Evolutionary conservation across 2,888 invertebrate species (phyloP), one percentile per base, ranked within the genome.

Genomic region (Dione juno): DNA sequence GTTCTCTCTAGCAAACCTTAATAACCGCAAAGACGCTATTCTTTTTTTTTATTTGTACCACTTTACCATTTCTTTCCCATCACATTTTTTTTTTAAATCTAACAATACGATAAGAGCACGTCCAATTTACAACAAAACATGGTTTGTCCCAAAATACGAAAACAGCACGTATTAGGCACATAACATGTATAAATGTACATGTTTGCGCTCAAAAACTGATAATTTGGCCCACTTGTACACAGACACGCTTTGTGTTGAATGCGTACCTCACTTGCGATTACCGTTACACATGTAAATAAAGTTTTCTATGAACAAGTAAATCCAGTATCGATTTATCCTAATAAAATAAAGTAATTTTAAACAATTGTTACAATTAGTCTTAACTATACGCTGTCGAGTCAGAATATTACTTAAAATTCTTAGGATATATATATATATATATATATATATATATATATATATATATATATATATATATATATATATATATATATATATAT

Each of bases 221-320:
- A 72, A 71, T 69, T 57, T 65, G 66, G n/a, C 71, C 71, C 67
- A 67, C 69, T 74, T 71, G 48, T 28, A 58, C 28, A 64, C 63
- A 72, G 57, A 72, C 52, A 61, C 64, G 58, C 67, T 68, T 63
- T 68, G 59, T 70, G 52, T 50, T 9, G 40, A 48, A 19, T 53
- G 16, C 67, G 54, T 53, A 21, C 50, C 14, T 8, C 50, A 64
- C 50, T 37, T 52, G 19, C 21, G 35, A 45, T 45, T 45, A 61
- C 61, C 61, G 61, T 61, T 45, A 45, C 11, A 9, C 21, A n/a
- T 14, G 28, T 61, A 61, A 45, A 61, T 28, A 45, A 8, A 11
- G 21, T 35, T 43, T 61, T 45, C 59, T 28, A 61, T 43, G 41
- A 2, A 21, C 14, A 43, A 21, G 14, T 41, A n/a, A 35, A 16